Conservation (phyloP, 2,888 invertebrate species). For the Pristionchus entomophagus region DNA sequence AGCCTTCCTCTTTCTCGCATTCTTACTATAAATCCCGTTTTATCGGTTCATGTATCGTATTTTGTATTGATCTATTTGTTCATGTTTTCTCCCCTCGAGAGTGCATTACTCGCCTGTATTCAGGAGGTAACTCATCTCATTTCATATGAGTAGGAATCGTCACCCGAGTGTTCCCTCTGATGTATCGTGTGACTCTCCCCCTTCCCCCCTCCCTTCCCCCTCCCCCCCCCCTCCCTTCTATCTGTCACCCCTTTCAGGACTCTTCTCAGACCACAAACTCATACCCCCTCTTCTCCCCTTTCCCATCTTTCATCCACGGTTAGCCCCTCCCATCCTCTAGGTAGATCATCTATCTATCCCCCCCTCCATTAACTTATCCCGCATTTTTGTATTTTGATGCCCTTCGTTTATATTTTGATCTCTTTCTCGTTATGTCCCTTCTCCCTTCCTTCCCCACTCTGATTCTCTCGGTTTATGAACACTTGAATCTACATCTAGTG, state of each 20-base stretch:
- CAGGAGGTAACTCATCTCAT: conserved; percentile 34
- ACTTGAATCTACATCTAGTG: conserved; percentile 29
- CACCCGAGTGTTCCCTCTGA: conserved; percentile 14
- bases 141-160: conserved; percentile 10
- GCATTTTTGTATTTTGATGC: conserved; percentile 40
- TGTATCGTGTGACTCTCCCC: background rate
- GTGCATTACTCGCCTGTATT: conserved; percentile 7
- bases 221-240: background rate
- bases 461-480: conserved; percentile 27
- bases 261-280: conserved; percentile 37
- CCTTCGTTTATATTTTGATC: conserved; percentile 32
- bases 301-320: conserved; percentile 35
- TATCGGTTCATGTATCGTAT: conserved; percentile 15
- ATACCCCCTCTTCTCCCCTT: background rate
- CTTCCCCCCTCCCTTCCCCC: background rate
- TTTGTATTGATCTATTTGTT: conserved; percentile 18
- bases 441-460: conserved; percentile 12
- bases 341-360: conserved; percentile 30
- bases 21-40: conserved; percentile 20
- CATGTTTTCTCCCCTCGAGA: conserved; percentile 12
- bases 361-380: conserved; percentile 33
- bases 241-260: background rate
- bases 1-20: conserved; percentile 24
- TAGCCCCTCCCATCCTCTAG: conserved; percentile 34
- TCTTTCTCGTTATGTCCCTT: background rate